Percentiles rank a stretch among this genome's conserved stretches.
Evolutionary conservation across 2,797 vertebrate species (phyloP).

Genomic region (Gephyroberyx darwinii): DNA sequence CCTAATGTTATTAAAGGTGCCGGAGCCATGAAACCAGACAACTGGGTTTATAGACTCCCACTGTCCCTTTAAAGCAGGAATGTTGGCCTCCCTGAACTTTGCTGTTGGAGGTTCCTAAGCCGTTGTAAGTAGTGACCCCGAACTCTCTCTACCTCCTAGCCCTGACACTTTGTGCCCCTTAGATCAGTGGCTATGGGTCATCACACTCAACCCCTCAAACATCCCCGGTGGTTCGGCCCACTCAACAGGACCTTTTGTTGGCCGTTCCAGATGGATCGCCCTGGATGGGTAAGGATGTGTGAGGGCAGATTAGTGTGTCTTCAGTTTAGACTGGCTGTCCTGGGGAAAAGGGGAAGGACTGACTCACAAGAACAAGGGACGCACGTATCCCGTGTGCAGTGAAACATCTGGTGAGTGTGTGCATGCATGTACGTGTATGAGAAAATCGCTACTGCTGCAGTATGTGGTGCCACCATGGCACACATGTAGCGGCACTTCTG

Average conservation of each 20-base stretch:
- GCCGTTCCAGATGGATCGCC: constrained; percentile 65
- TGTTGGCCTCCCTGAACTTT: constrained; percentile 13
- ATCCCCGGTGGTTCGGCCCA: constrained; percentile 48
- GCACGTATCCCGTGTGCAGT: constrained; percentile 38
- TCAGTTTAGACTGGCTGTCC: constrained; percentile 60
- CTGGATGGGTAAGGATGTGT: constrained; percentile 41
- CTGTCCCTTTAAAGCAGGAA: neutral
- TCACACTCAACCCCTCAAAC: constrained; percentile 46
- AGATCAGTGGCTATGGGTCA: constrained; percentile 57
- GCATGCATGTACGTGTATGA: constrained; percentile 4
- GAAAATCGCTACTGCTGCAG: constrained; percentile 27
- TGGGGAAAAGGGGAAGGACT: constrained; percentile 55
- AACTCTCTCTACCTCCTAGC: neutral
- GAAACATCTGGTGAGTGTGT: constrained; percentile 28
- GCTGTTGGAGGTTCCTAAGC: constrained; percentile 14
- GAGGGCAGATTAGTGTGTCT: constrained; percentile 19
- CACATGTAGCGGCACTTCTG: constrained; percentile 35
- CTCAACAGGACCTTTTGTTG: constrained; percentile 67
- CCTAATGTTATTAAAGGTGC: constrained; percentile 58
- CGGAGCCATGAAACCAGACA: constrained; percentile 41
- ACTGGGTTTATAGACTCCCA: constrained; percentile 36
- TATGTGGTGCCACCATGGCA: constrained; percentile 26
- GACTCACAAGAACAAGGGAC: constrained; percentile 61
- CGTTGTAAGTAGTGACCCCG: constrained; percentile 19
- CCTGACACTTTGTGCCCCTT: constrained; percentile 32